Evolutionary conservation across 2,113 vertebrate species (phyloP).

Genomic region (Ranitomeya imitator): DNA sequence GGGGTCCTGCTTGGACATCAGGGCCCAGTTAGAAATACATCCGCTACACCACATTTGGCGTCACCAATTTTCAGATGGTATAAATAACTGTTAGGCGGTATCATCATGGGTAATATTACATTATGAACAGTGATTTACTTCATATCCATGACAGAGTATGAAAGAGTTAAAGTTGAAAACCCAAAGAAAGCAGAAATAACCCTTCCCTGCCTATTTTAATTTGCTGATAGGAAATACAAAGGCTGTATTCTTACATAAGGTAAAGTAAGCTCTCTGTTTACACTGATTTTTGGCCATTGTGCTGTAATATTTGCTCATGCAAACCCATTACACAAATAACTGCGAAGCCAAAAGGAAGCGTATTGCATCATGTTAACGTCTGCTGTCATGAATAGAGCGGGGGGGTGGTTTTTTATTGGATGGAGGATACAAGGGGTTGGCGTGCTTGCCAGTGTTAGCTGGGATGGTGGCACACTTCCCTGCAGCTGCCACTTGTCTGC

Average conservation of each 20-base stretch:
- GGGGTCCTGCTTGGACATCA: background rate
- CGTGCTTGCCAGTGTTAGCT: slow-evolving; percentile 34
- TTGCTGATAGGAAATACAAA: slow-evolving; percentile 19
- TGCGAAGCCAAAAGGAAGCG: slow-evolving; percentile 45
- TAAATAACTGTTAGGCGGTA: background rate
- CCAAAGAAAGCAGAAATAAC: background rate
- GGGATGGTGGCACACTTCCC: slow-evolving; percentile 38
- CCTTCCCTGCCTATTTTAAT: background rate
- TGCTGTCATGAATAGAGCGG: background rate
- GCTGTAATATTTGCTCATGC: slow-evolving; percentile 50
- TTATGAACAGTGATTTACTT: background rate
- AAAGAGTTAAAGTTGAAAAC: slow-evolving; percentile 16
- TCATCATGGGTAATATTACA: background rate
- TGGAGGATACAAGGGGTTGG: slow-evolving; percentile 6
- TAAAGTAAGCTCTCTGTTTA: slow-evolving; percentile 18
- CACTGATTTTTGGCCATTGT: slow-evolving; percentile 27
- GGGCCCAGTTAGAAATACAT: background rate
- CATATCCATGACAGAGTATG: background rate
- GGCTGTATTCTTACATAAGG: background rate
- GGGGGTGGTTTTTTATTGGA: background rate
- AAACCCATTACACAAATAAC: slow-evolving; percentile 51
- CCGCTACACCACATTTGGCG: background rate
- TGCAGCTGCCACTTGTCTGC: slow-evolving; percentile 73
- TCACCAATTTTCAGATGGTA: background rate
- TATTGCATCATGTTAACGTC: slow-evolving; percentile 45